phyloP scores from a whole-genome alignment of 2,113 vertebrate species.

The Crotalus helleri region DNA sequence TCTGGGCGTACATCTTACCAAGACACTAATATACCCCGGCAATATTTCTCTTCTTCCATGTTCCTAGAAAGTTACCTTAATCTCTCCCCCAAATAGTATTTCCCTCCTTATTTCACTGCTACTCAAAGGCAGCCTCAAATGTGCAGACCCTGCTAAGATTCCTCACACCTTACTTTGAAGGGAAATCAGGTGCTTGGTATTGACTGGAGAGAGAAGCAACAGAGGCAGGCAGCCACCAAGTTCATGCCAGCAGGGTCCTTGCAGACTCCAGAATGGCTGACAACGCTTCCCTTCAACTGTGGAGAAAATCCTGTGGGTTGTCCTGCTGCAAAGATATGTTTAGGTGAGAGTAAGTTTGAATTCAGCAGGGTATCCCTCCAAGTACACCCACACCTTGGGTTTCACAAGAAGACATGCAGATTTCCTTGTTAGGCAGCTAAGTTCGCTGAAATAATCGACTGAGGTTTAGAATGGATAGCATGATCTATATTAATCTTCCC shows the following conservation, averaged over 20 bases:
- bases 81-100: not conserved
- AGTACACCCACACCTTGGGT: not conserved
- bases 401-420: not conserved
- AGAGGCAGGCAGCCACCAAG: not conserved
- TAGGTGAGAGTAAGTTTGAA: not conserved
- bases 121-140: not conserved
- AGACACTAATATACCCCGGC: not conserved
- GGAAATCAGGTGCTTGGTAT: not conserved
- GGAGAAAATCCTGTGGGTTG: not conserved
- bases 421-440: not conserved
- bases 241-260: not conserved
- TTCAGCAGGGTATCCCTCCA: not conserved
- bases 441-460: not conserved
- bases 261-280: not conserved
- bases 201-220: not conserved
- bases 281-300: not conserved
- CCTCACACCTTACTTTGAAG: not conserved
- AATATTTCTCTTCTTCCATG: not conserved
- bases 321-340: not conserved
- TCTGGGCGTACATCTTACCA: not conserved
- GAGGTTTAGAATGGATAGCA: not conserved
- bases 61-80: not conserved
- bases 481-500: not conserved
- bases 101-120: not conserved
- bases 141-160: not conserved